phyloP scores from a whole-genome alignment of 1,140 invertebrate species.

The Paracyclopina nana region DNA sequence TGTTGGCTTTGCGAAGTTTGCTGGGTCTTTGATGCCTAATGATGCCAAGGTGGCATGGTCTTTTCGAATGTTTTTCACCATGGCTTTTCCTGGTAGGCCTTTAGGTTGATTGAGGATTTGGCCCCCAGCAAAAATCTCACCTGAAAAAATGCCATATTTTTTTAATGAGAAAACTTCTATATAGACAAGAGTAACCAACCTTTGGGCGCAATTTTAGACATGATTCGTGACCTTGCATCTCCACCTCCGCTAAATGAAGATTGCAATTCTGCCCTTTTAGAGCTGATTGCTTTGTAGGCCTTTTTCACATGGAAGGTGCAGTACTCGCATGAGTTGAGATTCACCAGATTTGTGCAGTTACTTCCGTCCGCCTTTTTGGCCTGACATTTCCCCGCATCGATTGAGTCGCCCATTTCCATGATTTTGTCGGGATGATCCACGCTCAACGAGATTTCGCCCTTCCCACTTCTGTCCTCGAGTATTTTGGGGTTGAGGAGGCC shows the following conservation, averaged over 20 bases:
- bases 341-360: conserved; percentile 4
- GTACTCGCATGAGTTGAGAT: conserved; percentile 2
- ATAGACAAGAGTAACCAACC: no score
- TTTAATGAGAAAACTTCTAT: no score
- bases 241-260: conserved; percentile 1
- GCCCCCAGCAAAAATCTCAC: conserved; percentile 11
- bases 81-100: neutral
- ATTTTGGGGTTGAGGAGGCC: conserved; percentile 6
- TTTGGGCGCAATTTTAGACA: conserved; percentile 7
- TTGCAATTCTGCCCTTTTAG: conserved; percentile 1
- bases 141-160: no score
- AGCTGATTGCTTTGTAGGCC: conserved; percentile 12
- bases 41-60: neutral
- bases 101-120: conserved; percentile 3
- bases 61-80: neutral
- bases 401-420: conserved; percentile 5
- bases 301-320: conserved; percentile 7
- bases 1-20: no score
- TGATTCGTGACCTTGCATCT: conserved; percentile 5
- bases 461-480: neutral
- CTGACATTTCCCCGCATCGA: conserved; percentile 5
- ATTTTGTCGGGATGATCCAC: conserved; percentile 8
- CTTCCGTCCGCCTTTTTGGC: neutral
- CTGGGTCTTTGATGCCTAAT: neutral
- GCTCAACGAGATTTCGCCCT: neutral